Percentiles rank a stretch among this genome's conserved stretches.
Conservation (phyloP, 2,113 vertebrate species). For the Silurus glanis region DNA sequence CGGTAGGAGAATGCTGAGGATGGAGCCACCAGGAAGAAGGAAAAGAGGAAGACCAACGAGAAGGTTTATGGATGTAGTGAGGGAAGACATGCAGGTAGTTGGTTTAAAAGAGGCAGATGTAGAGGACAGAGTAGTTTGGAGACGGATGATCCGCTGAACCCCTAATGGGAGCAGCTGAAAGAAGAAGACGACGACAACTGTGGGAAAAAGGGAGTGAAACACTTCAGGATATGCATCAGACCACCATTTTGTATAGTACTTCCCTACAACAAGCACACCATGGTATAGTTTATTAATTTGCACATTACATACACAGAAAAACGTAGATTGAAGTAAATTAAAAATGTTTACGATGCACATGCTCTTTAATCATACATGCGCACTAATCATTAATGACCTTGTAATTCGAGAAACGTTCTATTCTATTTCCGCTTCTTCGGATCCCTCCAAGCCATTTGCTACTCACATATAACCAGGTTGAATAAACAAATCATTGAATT, state of each 20-base stretch:
- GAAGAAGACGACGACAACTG: neutral
- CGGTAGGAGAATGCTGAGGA: too few species aligned
- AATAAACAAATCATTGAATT: constrained; percentile 4
- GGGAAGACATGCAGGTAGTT: too few species aligned
- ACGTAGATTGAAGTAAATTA: neutral
- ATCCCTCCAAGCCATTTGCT: neutral
- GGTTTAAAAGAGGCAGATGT: too few species aligned
- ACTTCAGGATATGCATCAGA: neutral
- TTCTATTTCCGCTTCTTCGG: neutral
- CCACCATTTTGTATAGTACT: neutral
- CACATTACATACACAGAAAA: neutral
- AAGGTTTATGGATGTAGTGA: too few species aligned
- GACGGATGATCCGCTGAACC: too few species aligned
- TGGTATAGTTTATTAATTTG: neutral
- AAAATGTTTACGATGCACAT: neutral
- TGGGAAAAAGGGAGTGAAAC: neutral
- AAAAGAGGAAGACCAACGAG: too few species aligned
- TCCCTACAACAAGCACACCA: neutral
- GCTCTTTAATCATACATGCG: neutral
- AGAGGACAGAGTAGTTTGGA: too few species aligned
- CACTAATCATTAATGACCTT: neutral
- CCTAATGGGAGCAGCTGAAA: too few species aligned
- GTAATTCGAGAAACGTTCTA: neutral
- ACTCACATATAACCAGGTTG: neutral
- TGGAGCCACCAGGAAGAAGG: too few species aligned